Base-by-base conservation (phyloP, 2,797 vertebrate species). In the Neostethus bicornis region DNA sequence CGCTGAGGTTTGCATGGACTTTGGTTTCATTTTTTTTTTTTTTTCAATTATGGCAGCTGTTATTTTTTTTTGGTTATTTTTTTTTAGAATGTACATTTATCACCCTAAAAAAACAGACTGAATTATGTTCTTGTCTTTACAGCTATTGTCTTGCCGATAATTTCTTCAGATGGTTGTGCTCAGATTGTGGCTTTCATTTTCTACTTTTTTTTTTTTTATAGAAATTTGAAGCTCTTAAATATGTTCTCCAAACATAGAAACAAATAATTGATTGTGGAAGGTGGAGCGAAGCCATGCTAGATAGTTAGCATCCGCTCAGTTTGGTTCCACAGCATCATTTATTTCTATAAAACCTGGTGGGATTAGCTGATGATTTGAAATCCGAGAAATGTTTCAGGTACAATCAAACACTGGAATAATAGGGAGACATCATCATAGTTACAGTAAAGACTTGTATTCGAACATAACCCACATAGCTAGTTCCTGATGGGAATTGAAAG, bases 1-100 rank as follows among this genome's bases (percentile, higher is more conserved):
- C 52, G 47, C 46, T 60, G 85, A 78, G 80, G 80, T 85, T 65
- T 14, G 61, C 79, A 51, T 67, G 81, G 86, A 85, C 81, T 86
- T 87, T 73, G 69, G 85, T 85, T 88, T 90, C 80, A 87, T 80
- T 81, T 83, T 89, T 91, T 13, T 92, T 85, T 80, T 81, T 83
- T 89, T 91, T 13, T 92, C 85, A 90, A 82, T 73, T 79, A 92
- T 90, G 92, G 92, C 92, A 93, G 92, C 92, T 93, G 83, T 90
- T 87, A 76, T 73, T 46, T 66, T 79, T 72, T 37, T 79, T 60
- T 61, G 57, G 45, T 26, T 56, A 41, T 34, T 75, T 70, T 81
- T 70, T 74, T 68, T 56, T 75, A 45, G 49, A 72, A 60, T 67
- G 50, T 70, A 61, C 65, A 65, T 77, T 80, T 84, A 83, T 77